Percentiles rank a stretch among this genome's conserved stretches.
phyloP scores from a whole-genome alignment of 1,140 invertebrate genomes.

The Gonioctena quinquepunctata region DNA sequence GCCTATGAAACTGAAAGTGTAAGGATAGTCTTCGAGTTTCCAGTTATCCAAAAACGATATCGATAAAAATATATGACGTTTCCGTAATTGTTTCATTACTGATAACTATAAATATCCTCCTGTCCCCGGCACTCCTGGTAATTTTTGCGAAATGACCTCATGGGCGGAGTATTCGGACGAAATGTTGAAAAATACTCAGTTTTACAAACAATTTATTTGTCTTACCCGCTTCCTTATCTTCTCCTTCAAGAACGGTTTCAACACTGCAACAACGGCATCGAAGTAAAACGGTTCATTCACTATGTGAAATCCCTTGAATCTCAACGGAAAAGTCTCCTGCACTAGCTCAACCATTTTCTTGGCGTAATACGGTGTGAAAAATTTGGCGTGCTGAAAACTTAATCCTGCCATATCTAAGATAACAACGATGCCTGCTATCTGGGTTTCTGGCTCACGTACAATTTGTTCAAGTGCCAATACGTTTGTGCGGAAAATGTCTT shows the following conservation, averaged over 20 bases:
- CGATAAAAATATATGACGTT: no score
- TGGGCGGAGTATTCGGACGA: no score
- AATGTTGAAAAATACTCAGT: no score
- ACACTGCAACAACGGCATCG: conserved; percentile 62
- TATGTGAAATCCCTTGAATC: conserved; percentile 66
- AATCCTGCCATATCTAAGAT: conserved; percentile 59
- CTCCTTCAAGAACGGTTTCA: conserved; percentile 65
- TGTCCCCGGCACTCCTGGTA: no score
- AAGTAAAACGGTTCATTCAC: conserved; percentile 68
- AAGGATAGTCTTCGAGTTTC: no score
- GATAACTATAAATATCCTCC: no score
- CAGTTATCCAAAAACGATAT: no score
- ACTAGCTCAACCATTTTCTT: conserved; percentile 56
- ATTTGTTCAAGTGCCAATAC: conserved; percentile 57
- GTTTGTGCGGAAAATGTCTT: conserved; percentile 58
- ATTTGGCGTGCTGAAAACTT: conserved; percentile 56
- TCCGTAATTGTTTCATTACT: no score
- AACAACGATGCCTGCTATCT: conserved; percentile 56
- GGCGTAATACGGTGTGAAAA: conserved; percentile 57
- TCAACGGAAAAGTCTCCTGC: conserved; percentile 64
- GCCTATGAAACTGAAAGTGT: no score
- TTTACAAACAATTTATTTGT: no score
- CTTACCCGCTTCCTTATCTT: conserved; percentile 63
- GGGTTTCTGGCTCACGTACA: conserved; percentile 56
- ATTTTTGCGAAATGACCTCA: no score